Percentiles rank a stretch among this genome's conserved stretches.
Conservation (phyloP, 2,888 invertebrate species). For the Ophion costatus region DNA sequence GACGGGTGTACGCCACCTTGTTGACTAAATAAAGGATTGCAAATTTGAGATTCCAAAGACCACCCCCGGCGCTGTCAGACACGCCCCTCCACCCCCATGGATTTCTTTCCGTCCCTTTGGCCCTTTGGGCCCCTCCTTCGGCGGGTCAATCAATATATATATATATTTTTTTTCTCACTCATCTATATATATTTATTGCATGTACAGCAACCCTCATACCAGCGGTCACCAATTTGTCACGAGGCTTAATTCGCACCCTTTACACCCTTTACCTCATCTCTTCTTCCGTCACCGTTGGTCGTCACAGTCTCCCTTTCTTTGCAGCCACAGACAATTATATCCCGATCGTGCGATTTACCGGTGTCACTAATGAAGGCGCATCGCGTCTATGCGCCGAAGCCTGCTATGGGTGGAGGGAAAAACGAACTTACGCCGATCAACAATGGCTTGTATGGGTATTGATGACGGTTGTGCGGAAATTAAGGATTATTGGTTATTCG, state of each 20-base stretch:
- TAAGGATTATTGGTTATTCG: not conserved
- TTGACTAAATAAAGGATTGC: conserved; percentile 82
- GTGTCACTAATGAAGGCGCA: not conserved
- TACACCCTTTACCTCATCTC: conserved; percentile 41
- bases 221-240: conserved; percentile 76
- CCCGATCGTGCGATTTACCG: conserved; percentile 27
- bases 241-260: conserved; percentile 68
- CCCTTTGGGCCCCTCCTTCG: conserved; percentile 13
- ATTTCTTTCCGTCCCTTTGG: conserved; percentile 27
- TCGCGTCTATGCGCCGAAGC: not conserved
- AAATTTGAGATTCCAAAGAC: conserved; percentile 72
- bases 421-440: not conserved
- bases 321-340: conserved; percentile 25
- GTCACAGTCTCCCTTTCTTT: conserved; percentile 23
- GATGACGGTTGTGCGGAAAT: not conserved
- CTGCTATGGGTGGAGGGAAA: not conserved
- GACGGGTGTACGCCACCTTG: conserved; percentile 76
- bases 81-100: conserved; percentile 34
- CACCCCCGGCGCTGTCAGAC: conserved; percentile 44
- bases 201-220: conserved; percentile 51
- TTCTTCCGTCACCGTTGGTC: conserved; percentile 1
- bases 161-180: conserved; percentile 20
- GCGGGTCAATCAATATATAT: conserved; percentile 53
- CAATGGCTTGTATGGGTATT: not conserved
- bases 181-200: no score